A percentile compares a stretch with the other conserved stretches of the same genome.
phyloP scores from a whole-genome alignment of 37 sponge, comb jelly and placozoan species.

The Mnemiopsis leidyi region DNA sequence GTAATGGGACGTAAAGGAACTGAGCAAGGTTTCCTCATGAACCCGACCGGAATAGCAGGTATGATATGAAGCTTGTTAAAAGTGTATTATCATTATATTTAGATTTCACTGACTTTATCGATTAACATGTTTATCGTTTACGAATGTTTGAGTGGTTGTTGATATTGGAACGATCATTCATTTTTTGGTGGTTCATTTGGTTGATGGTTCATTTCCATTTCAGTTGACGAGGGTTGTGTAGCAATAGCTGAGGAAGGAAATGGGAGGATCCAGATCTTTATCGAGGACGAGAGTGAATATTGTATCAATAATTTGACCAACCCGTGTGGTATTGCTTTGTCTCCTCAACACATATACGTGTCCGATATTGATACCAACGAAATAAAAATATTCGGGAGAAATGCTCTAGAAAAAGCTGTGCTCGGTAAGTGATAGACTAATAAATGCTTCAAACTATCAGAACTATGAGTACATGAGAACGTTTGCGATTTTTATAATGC shows the following conservation, averaged over 20 bases:
- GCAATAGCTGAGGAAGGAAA: conserved; percentile 53
- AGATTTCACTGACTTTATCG: too few species aligned
- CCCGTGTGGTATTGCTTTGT: conserved; percentile 50
- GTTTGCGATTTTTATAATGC: too few species aligned
- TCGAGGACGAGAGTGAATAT: conserved; percentile 60
- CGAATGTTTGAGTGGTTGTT: too few species aligned
- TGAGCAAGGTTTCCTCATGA: conserved; percentile 55
- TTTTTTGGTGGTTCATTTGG: too few species aligned
- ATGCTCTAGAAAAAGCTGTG: conserved; percentile 20
- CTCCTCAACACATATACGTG: conserved; percentile 19
- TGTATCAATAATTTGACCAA: conserved; percentile 49
- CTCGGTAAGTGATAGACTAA: not conserved
- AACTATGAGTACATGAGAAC: too few species aligned
- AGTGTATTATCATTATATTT: too few species aligned
- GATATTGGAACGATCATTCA: too few species aligned
- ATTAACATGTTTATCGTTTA: too few species aligned
- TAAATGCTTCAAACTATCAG: too few species aligned
- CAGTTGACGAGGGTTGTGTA: conserved; percentile 62
- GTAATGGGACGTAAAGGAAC: conserved; percentile 57
- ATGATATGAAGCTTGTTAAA: not conserved
- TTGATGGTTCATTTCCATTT: too few species aligned
- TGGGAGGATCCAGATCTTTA: conserved; percentile 46
- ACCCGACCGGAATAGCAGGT: conserved; percentile 64
- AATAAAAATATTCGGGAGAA: conserved; percentile 8
- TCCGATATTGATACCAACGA: conserved; percentile 33